phyloP scores from a whole-genome alignment of 2,797 vertebrate genomes.

The Amphiprion clarkii region DNA sequence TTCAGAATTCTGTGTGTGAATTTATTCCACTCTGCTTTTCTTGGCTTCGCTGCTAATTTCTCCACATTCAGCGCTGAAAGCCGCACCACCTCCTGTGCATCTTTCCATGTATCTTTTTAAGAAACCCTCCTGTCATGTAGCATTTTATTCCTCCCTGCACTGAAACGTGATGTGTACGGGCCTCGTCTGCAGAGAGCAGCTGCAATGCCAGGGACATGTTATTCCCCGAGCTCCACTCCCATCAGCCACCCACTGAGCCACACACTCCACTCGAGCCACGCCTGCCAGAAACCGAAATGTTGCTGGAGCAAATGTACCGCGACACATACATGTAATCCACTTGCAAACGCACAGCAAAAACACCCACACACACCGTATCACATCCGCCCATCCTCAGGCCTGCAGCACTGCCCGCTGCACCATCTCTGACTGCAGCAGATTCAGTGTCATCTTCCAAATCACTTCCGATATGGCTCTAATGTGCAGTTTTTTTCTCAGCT shows the following conservation, averaged over 20 bases:
- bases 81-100: conserved; percentile 1
- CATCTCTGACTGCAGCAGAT: conserved; percentile 16
- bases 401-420: conserved; percentile 8
- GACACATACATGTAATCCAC: conserved; percentile 33
- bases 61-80: conserved; percentile 17
- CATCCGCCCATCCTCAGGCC: conserved; percentile 12
- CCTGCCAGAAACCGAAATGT: conserved; percentile 50
- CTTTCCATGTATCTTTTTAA: conserved; percentile 32
- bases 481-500: conserved; percentile 38
- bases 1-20: not conserved
- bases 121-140: conserved; percentile 33
- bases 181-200: conserved; percentile 69
- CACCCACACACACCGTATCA: conserved; percentile 40
- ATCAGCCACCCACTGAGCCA: conserved; percentile 74
- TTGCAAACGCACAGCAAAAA: conserved; percentile 19
- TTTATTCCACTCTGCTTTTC: conserved; percentile 38
- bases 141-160: conserved; percentile 13
- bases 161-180: conserved; percentile 30
- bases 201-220: conserved; percentile 55
- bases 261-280: conserved; percentile 48
- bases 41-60: conserved; percentile 37
- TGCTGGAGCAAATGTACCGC: conserved; percentile 44
- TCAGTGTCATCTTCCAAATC: conserved; percentile 53
- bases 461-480: conserved; percentile 52
- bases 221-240: conserved; percentile 57